phyloP scores from a whole-genome alignment of 2,113 vertebrate species.

The Struthio camelus region DNA sequence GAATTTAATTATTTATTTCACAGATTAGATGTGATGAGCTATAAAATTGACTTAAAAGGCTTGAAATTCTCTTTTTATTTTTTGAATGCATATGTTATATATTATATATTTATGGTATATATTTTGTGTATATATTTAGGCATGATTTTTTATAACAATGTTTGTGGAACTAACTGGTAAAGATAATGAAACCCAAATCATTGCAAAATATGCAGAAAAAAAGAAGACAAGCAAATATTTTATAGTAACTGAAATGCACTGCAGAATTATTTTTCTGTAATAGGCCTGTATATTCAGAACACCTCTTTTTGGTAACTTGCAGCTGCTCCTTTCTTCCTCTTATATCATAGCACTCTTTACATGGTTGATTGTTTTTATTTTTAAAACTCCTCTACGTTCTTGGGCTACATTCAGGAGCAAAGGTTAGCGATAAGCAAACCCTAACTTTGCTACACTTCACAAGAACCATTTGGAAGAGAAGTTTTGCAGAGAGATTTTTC shows the following conservation, averaged over 20 bases:
- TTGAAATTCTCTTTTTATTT: not conserved
- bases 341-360: not conserved
- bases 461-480: not conserved
- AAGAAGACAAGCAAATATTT: not conserved
- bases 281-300: not conserved
- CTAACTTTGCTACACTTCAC: not conserved
- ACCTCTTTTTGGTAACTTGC: not conserved
- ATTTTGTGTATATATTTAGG: not conserved
- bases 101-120: not conserved
- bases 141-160: rapidly evolving
- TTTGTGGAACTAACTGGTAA: not conserved
- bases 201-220: not conserved
- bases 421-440: not conserved
- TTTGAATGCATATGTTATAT: not conserved
- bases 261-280: not conserved
- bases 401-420: not conserved
- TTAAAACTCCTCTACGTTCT: not conserved
- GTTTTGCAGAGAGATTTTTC: not conserved
- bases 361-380: not conserved
- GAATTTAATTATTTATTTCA: not conserved
- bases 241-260: not conserved
- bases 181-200: not conserved
- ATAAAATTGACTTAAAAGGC: not conserved
- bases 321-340: not conserved
- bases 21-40: not conserved